phyloP scores from a whole-genome alignment of 2,113 vertebrate genomes.

The Merops nubicus region DNA sequence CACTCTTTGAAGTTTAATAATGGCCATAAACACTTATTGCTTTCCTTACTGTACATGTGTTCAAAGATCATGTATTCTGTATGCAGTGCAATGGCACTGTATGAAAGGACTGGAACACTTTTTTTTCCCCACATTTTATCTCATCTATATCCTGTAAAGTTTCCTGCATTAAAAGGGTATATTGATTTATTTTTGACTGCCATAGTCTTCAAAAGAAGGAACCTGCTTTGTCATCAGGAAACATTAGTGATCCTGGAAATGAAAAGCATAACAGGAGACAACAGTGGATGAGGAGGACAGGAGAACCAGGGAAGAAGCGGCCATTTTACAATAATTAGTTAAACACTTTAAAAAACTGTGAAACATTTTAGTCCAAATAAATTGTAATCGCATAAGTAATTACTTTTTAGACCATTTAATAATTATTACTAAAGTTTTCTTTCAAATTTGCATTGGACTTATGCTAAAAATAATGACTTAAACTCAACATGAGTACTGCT shows the following conservation, averaged over 20 bases:
- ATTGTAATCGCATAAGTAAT: background rate
- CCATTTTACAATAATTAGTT: background rate
- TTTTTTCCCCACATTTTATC: background rate
- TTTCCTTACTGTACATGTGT: background rate
- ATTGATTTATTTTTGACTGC: background rate
- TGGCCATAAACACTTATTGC: constrained; percentile 4
- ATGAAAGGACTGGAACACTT: background rate
- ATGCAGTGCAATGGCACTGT: background rate
- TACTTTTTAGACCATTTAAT: background rate
- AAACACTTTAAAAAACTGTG: background rate
- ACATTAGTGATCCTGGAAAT: background rate
- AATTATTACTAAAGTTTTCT: background rate
- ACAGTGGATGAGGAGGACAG: background rate
- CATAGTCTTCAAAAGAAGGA: background rate
- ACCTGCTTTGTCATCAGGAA: background rate
- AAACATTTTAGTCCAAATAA: background rate
- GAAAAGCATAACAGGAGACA: background rate
- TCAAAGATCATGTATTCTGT: background rate
- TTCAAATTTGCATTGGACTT: background rate
- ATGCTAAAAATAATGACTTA: background rate
- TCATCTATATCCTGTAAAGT: background rate
- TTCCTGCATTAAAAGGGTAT: background rate
- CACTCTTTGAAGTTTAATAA: constrained; percentile 43
- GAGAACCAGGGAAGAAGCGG: background rate
- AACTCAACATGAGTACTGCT: background rate